These are phyloP conservation scores for Cyclophora punctaria DNA, from an alignment of 2,888 invertebrate species.

Conservation along the genomic window DNA sequence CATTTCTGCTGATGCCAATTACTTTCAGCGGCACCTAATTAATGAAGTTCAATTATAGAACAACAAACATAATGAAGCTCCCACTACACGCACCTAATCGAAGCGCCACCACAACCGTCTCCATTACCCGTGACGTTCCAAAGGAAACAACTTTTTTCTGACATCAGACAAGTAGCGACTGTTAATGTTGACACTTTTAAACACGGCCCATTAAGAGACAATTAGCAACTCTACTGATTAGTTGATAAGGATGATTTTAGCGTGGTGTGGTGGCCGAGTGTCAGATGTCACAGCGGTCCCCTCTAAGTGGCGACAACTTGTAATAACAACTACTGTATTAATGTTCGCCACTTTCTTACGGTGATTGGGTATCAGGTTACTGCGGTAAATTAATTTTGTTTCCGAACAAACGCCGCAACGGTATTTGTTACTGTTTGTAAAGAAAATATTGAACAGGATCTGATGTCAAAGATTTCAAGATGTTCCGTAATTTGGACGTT, in stretches of 20 bases:
- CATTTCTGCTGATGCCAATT: too few relatives aligned
- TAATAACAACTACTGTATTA: slow-evolving; percentile 63
- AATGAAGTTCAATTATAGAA: too few relatives aligned
- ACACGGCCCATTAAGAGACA: slow-evolving; percentile 5
- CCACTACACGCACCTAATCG: not conserved
- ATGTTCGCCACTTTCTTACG: slow-evolving; percentile 26
- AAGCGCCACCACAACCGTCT: slow-evolving; percentile 37
- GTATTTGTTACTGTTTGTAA: too few relatives aligned
- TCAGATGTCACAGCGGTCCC: slow-evolving; percentile 48
- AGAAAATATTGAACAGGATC: not conserved
- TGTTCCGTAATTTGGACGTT: too few relatives aligned
- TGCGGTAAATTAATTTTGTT: slow-evolving; percentile 16
- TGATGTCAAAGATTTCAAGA: not conserved
- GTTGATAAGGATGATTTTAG: slow-evolving; percentile 15
- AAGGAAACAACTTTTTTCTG: slow-evolving; percentile 37
- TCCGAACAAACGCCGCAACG: slow-evolving; percentile 1
- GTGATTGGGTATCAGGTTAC: slow-evolving; percentile 34
- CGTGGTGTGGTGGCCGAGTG: slow-evolving; percentile 20
- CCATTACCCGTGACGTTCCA: slow-evolving; percentile 39
- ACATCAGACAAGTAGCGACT: slow-evolving; percentile 51
- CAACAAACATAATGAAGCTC: too few relatives aligned
- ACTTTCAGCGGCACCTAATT: too few relatives aligned
- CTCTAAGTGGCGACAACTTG: slow-evolving; percentile 61
- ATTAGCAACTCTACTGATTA: not conserved
- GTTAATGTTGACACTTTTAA: slow-evolving; percentile 29